Evolutionary conservation across 1,140 invertebrate species (phyloP).

Genomic region (Venturia canescens): DNA sequence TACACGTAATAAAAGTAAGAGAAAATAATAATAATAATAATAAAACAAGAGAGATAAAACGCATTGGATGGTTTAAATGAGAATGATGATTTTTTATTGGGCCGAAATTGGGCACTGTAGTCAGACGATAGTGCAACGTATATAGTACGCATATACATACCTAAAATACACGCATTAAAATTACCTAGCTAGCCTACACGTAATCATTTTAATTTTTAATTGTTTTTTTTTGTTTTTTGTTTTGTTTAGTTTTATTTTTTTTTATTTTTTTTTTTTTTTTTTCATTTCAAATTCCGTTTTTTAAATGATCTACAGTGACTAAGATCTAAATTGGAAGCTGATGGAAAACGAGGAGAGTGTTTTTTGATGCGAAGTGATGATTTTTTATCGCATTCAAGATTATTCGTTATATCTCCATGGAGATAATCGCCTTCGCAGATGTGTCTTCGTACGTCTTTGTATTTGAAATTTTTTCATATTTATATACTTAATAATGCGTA

Average conservation of each 20-base stretch:
- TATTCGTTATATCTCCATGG: neutral
- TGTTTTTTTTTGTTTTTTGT: neutral
- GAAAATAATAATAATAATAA: neutral
- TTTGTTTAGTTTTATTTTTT: neutral
- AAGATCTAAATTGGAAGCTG: constrained; percentile 48
- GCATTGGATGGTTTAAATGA: constrained; percentile 22
- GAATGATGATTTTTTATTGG: constrained; percentile 49
- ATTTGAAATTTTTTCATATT: neutral
- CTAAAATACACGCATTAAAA: constrained; percentile 52
- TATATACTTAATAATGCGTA: constrained; percentile 3
- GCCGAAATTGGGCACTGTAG: constrained; percentile 47
- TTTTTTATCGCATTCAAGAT: neutral
- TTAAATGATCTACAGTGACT: constrained; percentile 42
- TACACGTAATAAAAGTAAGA: neutral
- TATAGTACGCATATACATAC: constrained; percentile 49
- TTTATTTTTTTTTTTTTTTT: neutral
- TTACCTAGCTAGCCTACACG: constrained; percentile 46
- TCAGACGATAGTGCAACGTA: constrained; percentile 43
- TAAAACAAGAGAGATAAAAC: neutral
- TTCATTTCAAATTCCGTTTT: neutral
- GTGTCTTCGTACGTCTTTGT: neutral
- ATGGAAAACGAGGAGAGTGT: constrained; percentile 31
- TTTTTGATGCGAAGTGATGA: neutral
- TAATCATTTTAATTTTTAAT: neutral
- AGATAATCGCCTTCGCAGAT: neutral